Conservation (phyloP, 1,140 invertebrate genomes). For the Drosophila nannoptera region DNA sequence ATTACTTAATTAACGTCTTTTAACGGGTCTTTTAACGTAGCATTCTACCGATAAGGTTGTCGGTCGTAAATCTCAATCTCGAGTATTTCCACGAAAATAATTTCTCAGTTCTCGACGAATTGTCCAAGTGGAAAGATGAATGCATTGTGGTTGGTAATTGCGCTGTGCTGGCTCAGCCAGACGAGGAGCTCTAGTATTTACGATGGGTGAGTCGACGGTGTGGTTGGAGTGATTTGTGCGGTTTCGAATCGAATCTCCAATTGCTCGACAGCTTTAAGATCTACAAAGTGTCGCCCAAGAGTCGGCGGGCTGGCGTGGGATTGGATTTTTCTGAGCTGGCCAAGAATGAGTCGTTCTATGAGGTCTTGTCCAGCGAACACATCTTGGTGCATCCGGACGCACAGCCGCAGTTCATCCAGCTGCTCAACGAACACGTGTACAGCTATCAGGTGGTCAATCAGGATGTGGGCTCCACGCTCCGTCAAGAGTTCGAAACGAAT, state of each 20-base stretch:
- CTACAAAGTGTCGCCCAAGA: conserved; percentile 37
- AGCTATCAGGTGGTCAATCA: conserved; percentile 46
- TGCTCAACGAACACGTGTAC: conserved; percentile 25
- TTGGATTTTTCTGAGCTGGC: conserved; percentile 23
- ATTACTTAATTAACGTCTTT: no score
- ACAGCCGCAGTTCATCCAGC: conserved; percentile 35
- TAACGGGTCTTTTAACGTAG: no score
- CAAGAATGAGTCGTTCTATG: conserved; percentile 50
- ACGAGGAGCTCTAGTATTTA: conserved; percentile 26
- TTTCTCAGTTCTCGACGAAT: conserved; percentile 19
- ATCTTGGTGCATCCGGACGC: conserved; percentile 60
- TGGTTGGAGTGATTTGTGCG: conserved; percentile 33
- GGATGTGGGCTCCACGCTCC: conserved; percentile 51
- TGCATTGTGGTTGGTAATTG: conserved; percentile 23
- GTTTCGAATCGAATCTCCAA: not conserved
- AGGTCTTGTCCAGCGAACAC: conserved; percentile 29
- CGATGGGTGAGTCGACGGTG: conserved; percentile 40
- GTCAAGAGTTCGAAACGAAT: conserved; percentile 37
- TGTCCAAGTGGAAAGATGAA: conserved; percentile 46
- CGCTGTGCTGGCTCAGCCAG: conserved; percentile 14
- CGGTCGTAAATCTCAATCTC: conserved; percentile 20
- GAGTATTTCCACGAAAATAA: not conserved
- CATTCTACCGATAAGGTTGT: conserved; percentile 13
- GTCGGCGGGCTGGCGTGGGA: conserved; percentile 13
- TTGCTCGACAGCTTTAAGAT: conserved; percentile 44